Evolutionary conservation across 2,113 vertebrate species (phyloP).

Genomic region (Butorides virescens): DNA sequence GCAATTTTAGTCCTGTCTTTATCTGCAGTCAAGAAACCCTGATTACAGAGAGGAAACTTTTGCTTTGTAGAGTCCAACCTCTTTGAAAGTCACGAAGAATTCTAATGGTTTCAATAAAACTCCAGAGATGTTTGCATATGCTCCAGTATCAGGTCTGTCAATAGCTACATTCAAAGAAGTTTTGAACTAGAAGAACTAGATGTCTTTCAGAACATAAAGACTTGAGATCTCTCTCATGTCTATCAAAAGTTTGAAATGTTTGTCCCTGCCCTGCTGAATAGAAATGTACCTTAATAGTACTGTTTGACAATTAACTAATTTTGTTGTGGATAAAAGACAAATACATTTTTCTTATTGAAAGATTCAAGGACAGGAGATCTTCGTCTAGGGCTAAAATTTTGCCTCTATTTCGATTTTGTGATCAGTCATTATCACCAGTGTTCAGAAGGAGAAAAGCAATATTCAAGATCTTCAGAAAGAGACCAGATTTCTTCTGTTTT

Average conservation of each 20-base stretch:
- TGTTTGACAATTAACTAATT: not conserved
- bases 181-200: not conserved
- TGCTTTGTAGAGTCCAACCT: not conserved
- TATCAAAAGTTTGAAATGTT: not conserved
- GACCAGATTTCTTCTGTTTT: not conserved
- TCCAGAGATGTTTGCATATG: not conserved
- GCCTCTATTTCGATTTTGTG: not conserved
- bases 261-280: not conserved
- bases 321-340: not conserved
- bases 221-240: not conserved
- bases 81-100: not conserved
- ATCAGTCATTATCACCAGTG: not conserved
- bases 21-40: not conserved
- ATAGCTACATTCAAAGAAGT: not conserved
- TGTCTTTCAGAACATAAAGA: not conserved
- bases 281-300: not conserved
- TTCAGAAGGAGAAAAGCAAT: not conserved
- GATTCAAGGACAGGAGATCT: not conserved
- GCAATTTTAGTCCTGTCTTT: not conserved
- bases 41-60: not conserved
- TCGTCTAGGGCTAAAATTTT: not conserved
- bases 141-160: not conserved
- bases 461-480: not conserved
- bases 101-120: not conserved
- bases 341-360: not conserved